phyloP scores from a whole-genome alignment of 2,888 invertebrate genomes.

The Stenoptilia bipunctidactyla region DNA sequence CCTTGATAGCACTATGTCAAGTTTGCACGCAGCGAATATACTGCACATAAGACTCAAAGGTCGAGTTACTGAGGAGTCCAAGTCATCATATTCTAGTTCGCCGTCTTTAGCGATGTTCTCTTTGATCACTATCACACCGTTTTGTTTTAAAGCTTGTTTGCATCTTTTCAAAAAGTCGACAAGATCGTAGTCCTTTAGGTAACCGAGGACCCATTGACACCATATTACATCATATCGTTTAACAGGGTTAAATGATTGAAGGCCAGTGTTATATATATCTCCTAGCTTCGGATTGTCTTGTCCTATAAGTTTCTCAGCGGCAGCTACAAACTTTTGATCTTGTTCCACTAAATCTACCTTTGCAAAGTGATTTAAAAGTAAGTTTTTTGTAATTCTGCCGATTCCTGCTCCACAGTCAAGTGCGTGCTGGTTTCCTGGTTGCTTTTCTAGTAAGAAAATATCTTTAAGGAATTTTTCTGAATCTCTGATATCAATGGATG shows the following conservation, averaged over 20 bases:
- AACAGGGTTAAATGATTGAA: conserved; percentile 88
- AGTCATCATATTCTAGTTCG: conserved; percentile 78
- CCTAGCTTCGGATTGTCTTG: conserved; percentile 72
- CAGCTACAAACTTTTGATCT: conserved; percentile 83
- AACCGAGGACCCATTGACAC: conserved; percentile 96
- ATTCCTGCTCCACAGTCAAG: conserved; percentile 98
- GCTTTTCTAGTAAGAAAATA: conserved; percentile 41
- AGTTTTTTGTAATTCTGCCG: conserved; percentile 89
- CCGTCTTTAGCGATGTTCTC: conserved; percentile 83
- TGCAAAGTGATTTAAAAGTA: conserved; percentile 84
- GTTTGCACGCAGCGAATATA: conserved; percentile 78
- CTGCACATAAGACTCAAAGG: conserved; percentile 73
- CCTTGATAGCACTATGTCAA: conserved; percentile 76
- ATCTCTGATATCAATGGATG: conserved; percentile 87
- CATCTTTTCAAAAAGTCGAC: conserved; percentile 78
- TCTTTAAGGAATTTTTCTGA: conserved; percentile 83
- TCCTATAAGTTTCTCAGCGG: conserved; percentile 70
- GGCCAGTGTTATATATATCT: conserved; percentile 75
- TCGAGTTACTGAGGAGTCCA: conserved; percentile 92
- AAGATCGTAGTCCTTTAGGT: conserved; percentile 88
- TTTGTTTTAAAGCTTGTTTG: conserved; percentile 42
- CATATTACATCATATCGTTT: conserved; percentile 92
- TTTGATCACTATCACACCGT: conserved; percentile 45
- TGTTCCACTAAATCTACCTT: conserved; percentile 93
- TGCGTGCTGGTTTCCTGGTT: conserved; percentile 74